Evolutionary conservation across 2,113 vertebrate genomes (phyloP).

Genomic region (Poeciliopsis retropinna): DNA sequence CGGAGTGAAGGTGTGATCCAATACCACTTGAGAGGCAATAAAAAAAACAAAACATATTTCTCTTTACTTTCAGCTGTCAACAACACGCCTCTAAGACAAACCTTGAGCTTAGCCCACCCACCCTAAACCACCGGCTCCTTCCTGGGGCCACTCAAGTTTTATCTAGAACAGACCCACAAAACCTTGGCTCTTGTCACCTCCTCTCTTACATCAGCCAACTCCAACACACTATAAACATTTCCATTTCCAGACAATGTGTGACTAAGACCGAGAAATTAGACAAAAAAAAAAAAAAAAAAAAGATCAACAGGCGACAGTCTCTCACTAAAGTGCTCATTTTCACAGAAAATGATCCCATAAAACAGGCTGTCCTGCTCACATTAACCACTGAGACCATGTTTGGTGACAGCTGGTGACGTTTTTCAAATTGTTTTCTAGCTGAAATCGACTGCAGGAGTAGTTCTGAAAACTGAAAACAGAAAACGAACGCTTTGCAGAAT

Average conservation of each 20-base stretch:
- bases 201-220: slow-evolving; percentile 45
- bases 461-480: too few species aligned
- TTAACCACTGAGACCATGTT: slow-evolving; percentile 43
- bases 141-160: slow-evolving; percentile 32
- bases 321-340: slow-evolving; percentile 71
- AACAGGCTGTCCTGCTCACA: slow-evolving; percentile 61
- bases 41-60: slow-evolving; percentile 15
- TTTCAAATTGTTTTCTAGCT: slow-evolving; percentile 37
- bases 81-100: slow-evolving; percentile 31
- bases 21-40: slow-evolving; percentile 42
- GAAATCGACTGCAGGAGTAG: not conserved
- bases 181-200: slow-evolving; percentile 47
- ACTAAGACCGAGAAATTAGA: slow-evolving; percentile 60
- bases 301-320: slow-evolving; percentile 50
- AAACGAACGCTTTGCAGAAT: too few species aligned
- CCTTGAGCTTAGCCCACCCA: not conserved
- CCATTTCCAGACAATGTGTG: slow-evolving; percentile 74
- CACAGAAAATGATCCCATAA: slow-evolving; percentile 69
- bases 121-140: not conserved
- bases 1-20: slow-evolving; percentile 26
- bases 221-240: slow-evolving; percentile 65
- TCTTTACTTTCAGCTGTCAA: slow-evolving; percentile 33
- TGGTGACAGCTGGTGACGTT: slow-evolving; percentile 60
- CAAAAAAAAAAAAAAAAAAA: slow-evolving; percentile 40
- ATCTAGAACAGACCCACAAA: slow-evolving; percentile 50